Evolutionary conservation across 2,797 vertebrate species (phyloP).

Genomic region (Otolemur crassicaudatus): DNA sequence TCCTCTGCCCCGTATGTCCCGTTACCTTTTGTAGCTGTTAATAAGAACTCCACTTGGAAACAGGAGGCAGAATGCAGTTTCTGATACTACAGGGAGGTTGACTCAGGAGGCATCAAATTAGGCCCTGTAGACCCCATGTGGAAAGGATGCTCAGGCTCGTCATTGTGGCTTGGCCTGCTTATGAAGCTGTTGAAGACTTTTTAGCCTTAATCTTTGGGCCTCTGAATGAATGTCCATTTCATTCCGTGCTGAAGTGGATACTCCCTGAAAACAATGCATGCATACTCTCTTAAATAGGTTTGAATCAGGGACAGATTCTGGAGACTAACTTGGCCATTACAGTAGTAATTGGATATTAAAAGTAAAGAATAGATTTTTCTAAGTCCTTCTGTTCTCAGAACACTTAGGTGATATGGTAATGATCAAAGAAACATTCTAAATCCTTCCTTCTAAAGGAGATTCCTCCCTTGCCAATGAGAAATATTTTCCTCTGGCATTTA

Average conservation of each 20-base stretch:
- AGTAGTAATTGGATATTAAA: not conserved
- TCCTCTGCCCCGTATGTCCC: not conserved
- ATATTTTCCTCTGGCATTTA: not conserved
- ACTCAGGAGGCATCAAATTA: not conserved
- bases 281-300: not conserved
- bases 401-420: not conserved
- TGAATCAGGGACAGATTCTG: not conserved
- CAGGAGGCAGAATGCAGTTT: not conserved
- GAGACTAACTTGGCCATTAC: not conserved
- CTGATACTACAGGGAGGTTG: not conserved
- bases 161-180: not conserved
- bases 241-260: not conserved
- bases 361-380: not conserved
- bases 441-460: conserved; percentile 9
- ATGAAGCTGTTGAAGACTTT: not conserved
- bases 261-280: not conserved
- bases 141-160: not conserved
- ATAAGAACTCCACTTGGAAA: not conserved
- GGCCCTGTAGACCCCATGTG: not conserved
- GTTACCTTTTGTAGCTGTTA: not conserved
- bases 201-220: not conserved
- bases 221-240: not conserved
- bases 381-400: conserved; percentile 4
- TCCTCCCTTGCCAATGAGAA: conserved; percentile 3
- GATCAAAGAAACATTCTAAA: not conserved